Evolutionary conservation across 1,140 invertebrate species (phyloP).

Genomic region (Lasaia peninsularis): DNA sequence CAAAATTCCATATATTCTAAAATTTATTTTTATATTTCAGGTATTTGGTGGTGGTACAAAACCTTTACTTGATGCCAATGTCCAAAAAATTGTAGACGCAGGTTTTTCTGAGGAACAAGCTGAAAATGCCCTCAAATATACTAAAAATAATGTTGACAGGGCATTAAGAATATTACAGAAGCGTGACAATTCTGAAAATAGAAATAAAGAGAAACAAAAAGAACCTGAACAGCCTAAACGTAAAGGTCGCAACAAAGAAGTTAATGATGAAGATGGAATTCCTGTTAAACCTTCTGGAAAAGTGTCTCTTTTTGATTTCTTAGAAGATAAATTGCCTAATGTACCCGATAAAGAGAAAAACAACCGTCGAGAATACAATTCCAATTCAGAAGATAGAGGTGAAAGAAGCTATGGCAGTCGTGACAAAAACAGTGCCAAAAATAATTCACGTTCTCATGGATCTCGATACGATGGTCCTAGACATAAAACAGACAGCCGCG

Average conservation of each 20-base stretch:
- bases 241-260: conserved; percentile 74
- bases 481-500: conserved; percentile 45
- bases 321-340: conserved; percentile 88
- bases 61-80: conserved; percentile 86
- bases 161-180: conserved; percentile 84
- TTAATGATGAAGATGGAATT: conserved; percentile 79
- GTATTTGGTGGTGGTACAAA: conserved; percentile 85
- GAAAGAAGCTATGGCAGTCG: conserved; percentile 49
- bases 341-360: conserved; percentile 71
- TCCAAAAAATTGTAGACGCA: conserved; percentile 88
- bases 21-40: conserved; percentile 35
- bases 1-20: not conserved
- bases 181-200: conserved; percentile 68
- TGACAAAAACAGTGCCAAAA: conserved; percentile 52
- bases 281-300: conserved; percentile 88
- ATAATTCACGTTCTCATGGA: conserved; percentile 45
- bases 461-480: conserved; percentile 53
- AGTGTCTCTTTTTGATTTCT: conserved; percentile 91
- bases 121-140: conserved; percentile 83
- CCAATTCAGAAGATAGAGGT: conserved; percentile 45
- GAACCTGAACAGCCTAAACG: conserved; percentile 62
- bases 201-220: conserved; percentile 66
- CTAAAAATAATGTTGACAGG: conserved; percentile 85
- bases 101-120: conserved; percentile 89
- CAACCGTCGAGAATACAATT: conserved; percentile 45